A percentile compares a stretch with the other conserved stretches of the same genome.
Evolutionary conservation across 2,888 invertebrate genomes (phyloP).

Genomic region (Drosophila seclusa): DNA sequence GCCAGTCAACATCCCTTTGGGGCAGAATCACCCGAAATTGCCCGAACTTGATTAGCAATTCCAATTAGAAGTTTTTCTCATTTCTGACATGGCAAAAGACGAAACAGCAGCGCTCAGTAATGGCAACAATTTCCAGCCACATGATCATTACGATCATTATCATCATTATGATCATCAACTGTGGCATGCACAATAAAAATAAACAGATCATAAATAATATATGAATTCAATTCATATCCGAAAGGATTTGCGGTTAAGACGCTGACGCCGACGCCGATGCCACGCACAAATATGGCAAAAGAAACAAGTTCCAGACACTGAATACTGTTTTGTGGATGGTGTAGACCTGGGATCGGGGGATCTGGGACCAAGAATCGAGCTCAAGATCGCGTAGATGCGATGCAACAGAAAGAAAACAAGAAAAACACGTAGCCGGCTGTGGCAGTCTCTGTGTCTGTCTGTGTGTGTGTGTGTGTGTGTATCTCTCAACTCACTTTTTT

Average conservation of each 20-base stretch:
- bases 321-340: slow-evolving; percentile 14
- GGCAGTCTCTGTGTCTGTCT: background rate
- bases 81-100: slow-evolving; percentile 59
- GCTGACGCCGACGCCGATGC: slow-evolving; percentile 43
- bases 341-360: slow-evolving; percentile 4
- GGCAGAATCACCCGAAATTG: slow-evolving; percentile 63
- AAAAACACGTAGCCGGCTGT: slow-evolving; percentile 70
- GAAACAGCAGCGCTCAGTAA: slow-evolving; percentile 2
- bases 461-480: slow-evolving; percentile 6
- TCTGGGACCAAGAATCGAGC: slow-evolving; percentile 43
- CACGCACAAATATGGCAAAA: slow-evolving; percentile 72
- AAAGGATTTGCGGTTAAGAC: slow-evolving; percentile 79
- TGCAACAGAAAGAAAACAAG: slow-evolving; percentile 74
- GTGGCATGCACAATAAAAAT: slow-evolving; percentile 78
- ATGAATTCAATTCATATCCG: slow-evolving; percentile 81
- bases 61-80: slow-evolving; percentile 79
- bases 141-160: slow-evolving; percentile 9
- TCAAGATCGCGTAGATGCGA: slow-evolving; percentile 70
- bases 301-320: slow-evolving; percentile 60
- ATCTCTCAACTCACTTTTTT: slow-evolving; percentile 74
- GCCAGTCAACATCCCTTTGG: slow-evolving; percentile 27
- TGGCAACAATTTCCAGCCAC: slow-evolving; percentile 41
- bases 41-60: slow-evolving; percentile 77
- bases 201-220: slow-evolving; percentile 81
- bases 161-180: slow-evolving; percentile 54